phyloP scores from a whole-genome alignment of 2,113 vertebrate species.

The Cromileptes altivelis region DNA sequence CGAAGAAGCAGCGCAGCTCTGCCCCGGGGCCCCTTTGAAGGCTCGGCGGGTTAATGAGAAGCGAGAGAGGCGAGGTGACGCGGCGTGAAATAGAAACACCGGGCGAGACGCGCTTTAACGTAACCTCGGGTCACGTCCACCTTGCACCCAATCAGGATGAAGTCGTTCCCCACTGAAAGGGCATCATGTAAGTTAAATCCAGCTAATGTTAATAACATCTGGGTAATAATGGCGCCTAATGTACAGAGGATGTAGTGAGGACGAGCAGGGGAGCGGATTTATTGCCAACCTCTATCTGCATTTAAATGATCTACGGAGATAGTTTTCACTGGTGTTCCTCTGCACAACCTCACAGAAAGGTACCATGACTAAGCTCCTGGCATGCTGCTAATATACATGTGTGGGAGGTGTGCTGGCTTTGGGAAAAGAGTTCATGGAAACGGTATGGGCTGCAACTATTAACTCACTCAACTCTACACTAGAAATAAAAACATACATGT shows the following conservation, averaged over 20 bases:
- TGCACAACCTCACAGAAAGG: conserved; percentile 40
- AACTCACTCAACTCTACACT: not conserved
- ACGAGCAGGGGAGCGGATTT: conserved; percentile 25
- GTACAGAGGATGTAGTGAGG: conserved; percentile 33
- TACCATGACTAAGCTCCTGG: conserved; percentile 52
- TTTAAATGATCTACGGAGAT: conserved; percentile 45
- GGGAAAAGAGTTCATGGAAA: conserved; percentile 54
- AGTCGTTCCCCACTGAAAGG: conserved; percentile 47
- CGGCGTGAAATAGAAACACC: conserved; percentile 75
- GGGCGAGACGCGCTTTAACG: conserved; percentile 46
- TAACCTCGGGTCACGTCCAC: conserved; percentile 51
- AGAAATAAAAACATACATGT: not conserved
- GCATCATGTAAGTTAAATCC: conserved; percentile 59
- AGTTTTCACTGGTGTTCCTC: conserved; percentile 34
- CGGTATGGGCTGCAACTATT: conserved; percentile 24
- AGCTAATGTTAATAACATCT: conserved; percentile 58
- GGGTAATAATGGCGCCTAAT: conserved; percentile 30
- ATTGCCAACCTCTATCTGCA: conserved; percentile 42
- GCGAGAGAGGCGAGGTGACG: conserved; percentile 67
- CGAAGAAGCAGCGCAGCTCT: conserved; percentile 33
- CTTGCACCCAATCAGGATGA: conserved; percentile 36
- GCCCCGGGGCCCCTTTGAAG: conserved; percentile 29
- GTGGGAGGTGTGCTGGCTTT: conserved; percentile 64
- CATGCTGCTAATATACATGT: conserved; percentile 45
- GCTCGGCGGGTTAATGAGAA: conserved; percentile 74